Base-by-base conservation (phyloP, 2,888 invertebrate species). In the Sepiola atlantica region DNA sequence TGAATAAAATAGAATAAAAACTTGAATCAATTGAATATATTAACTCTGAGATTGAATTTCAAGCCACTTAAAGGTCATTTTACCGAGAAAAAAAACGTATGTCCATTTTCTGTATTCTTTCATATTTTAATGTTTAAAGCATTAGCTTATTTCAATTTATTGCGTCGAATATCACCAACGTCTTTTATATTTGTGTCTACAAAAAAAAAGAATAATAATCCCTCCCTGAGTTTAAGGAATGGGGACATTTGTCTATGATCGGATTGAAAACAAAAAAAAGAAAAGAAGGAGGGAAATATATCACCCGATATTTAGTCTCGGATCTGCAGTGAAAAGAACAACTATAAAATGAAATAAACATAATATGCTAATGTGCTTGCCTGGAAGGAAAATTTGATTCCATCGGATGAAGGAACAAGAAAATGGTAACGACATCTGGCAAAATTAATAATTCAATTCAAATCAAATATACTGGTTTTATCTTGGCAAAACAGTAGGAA, bases 381-480 rank as follows among this genome's bases (percentile, higher is more conserved):
- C 77, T 77, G 14, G 77, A 3, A n/a, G n/a, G n/a, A n/a, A 32
- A 77, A 77, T 77, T 77, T 77, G 77, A 77, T 32, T 77, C 77
- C n/a, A n/a, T 32, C 32, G n/a, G 14, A 77, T n/a, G n/a, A 32
- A n/a, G 32, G 32, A 77, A 77, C 12, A 12, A 14, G 12, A n/a
- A 61, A 61, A n/a, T 45, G 45, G 45, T 45, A 45, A 45, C 14
- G n/a, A n/a, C n/a, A 32, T 77, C 20, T 77, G 77, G 16, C n/a
- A 77, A 77, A 77, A 77, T 77, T 77, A n/a, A 77, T 77, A 77
- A n/a, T 77, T 77, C 77, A 77, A n/a, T 77, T 77, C 77, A 77
- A 77, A 77, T 77, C n/a, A 77, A 77, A 77, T 77, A 12, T 77
- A 77, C 77, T 16, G 77, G n/a, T 32, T 77, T 77, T 77, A 77